These are phyloP conservation scores for Melanostoma mellinum DNA, from an alignment of 2,888 invertebrate genomes.

Conservation along the genomic window DNA sequence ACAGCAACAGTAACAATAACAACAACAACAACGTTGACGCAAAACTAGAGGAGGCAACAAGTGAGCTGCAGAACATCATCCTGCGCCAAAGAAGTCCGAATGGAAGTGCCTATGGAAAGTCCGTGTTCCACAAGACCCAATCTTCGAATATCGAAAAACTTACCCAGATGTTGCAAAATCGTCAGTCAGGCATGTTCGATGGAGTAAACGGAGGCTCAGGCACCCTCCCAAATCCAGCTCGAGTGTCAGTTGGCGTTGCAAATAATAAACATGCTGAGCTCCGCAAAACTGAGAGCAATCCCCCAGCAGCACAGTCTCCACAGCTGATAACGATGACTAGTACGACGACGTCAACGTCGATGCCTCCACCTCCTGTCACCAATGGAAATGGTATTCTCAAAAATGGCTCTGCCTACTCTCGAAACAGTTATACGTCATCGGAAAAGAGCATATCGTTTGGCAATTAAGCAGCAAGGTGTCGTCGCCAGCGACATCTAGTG, in stretches of 20 bases:
- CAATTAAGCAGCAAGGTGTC: constrained; percentile 75
- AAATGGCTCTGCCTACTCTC: constrained; percentile 77
- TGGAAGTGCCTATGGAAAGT: constrained; percentile 55
- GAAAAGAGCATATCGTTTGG: constrained; percentile 81
- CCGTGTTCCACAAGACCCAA: constrained; percentile 72
- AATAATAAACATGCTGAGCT: constrained; percentile 71
- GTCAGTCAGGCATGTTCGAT: constrained; percentile 61
- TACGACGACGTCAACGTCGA: not conserved
- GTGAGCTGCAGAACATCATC: constrained; percentile 63
- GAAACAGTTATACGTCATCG: constrained; percentile 74
- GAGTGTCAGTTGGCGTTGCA: constrained; percentile 70
- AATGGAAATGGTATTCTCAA: constrained; percentile 83
- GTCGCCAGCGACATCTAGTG: constrained; percentile 65
- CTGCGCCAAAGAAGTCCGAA: constrained; percentile 69
- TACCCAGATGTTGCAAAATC: constrained; percentile 73
- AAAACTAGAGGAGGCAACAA: constrained; percentile 79
- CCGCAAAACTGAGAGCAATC: constrained; percentile 77
- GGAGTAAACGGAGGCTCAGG: constrained; percentile 42
- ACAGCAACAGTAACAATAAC: constrained; percentile 13
- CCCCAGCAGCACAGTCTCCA: constrained; percentile 18
- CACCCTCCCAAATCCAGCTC: constrained; percentile 65
- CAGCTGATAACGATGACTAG: constrained; percentile 42
- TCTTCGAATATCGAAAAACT: constrained; percentile 75
- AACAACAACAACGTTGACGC: constrained; percentile 75
- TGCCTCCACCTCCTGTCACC: constrained; percentile 16